A percentile compares a stretch with the other conserved stretches of the same genome.
These are phyloP conservation scores for Aricia artaxerxes DNA, from an alignment of 2,888 invertebrate genomes.

Conservation along the genomic window DNA sequence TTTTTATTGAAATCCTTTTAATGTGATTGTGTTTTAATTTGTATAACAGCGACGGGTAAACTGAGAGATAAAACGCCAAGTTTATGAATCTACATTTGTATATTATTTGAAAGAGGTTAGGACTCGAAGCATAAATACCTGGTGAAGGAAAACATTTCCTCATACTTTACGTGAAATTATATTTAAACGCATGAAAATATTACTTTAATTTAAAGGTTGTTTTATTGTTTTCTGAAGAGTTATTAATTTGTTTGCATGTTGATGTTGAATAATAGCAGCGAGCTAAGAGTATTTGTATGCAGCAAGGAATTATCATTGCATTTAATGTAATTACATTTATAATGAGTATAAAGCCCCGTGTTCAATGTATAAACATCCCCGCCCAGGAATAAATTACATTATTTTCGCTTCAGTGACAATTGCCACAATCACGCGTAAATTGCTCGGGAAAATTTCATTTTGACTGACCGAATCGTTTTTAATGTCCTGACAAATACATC, in stretches of 20 bases:
- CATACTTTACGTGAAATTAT: background rate
- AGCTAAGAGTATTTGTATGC: background rate
- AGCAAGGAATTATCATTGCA: slow-evolving; percentile 4
- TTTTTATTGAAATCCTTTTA: slow-evolving; percentile 27
- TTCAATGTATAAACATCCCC: slow-evolving; percentile 22
- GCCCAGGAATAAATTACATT: slow-evolving; percentile 34
- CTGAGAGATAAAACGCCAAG: slow-evolving; percentile 9
- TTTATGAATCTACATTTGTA: background rate
- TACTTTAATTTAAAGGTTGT: background rate
- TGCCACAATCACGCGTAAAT: slow-evolving; percentile 37
- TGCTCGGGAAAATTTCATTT: slow-evolving; percentile 33
- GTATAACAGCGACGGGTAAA: slow-evolving; percentile 8
- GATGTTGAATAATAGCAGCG: background rate
- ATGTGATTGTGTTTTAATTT: slow-evolving; percentile 25
- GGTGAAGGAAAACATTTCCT: too few species aligned
- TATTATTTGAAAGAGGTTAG: background rate
- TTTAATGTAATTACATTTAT: slow-evolving; percentile 11
- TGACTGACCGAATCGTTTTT: background rate
- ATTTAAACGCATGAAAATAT: background rate
- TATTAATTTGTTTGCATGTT: background rate
- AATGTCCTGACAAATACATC: background rate
- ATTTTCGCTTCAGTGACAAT: slow-evolving; percentile 37
- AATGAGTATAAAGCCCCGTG: slow-evolving; percentile 12
- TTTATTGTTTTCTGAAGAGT: background rate
- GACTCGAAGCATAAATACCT: too few species aligned